phyloP scores from a whole-genome alignment of 2,797 vertebrate genomes.

The Danio kyathit region DNA sequence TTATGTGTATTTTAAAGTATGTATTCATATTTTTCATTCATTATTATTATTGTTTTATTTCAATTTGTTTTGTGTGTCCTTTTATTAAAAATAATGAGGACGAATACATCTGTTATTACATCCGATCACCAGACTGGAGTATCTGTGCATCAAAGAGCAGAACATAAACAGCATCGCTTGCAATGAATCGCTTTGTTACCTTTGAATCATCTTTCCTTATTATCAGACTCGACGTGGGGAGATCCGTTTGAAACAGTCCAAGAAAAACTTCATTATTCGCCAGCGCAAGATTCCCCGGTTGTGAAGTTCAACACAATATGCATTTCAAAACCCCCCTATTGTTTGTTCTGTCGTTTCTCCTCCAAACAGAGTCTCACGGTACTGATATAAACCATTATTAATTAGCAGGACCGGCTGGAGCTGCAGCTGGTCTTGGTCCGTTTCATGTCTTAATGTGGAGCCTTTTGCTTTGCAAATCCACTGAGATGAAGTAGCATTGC shows the following conservation, averaged over 20 bases:
- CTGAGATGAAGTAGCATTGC: constrained; percentile 50
- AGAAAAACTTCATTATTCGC: constrained; percentile 29
- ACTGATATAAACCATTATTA: constrained; percentile 42
- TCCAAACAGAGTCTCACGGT: constrained; percentile 20
- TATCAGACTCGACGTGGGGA: constrained; percentile 15
- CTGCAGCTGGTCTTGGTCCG: constrained; percentile 38
- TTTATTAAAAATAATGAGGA: not conserved
- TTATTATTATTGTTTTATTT: too few relatives aligned
- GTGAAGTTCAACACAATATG: constrained; percentile 24
- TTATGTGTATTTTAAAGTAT: too few relatives aligned
- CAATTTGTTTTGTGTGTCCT: too few relatives aligned
- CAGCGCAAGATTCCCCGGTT: not conserved
- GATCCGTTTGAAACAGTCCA: not conserved
- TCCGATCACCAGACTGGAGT: too few relatives aligned
- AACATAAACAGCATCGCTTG: too few relatives aligned
- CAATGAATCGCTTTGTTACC: not conserved
- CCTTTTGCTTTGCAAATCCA: constrained; percentile 31
- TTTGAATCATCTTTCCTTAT: constrained; percentile 14
- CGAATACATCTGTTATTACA: too few relatives aligned
- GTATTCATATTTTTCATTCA: too few relatives aligned
- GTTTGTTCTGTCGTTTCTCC: constrained; percentile 28
- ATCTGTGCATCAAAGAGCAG: too few relatives aligned
- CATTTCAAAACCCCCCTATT: constrained; percentile 30
- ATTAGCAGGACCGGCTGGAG: constrained; percentile 35
- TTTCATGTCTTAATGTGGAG: constrained; percentile 49